Percentiles rank a stretch among this genome's conserved stretches.
Conservation (phyloP, 2,113 vertebrate genomes). For the Glareola pratincola region DNA sequence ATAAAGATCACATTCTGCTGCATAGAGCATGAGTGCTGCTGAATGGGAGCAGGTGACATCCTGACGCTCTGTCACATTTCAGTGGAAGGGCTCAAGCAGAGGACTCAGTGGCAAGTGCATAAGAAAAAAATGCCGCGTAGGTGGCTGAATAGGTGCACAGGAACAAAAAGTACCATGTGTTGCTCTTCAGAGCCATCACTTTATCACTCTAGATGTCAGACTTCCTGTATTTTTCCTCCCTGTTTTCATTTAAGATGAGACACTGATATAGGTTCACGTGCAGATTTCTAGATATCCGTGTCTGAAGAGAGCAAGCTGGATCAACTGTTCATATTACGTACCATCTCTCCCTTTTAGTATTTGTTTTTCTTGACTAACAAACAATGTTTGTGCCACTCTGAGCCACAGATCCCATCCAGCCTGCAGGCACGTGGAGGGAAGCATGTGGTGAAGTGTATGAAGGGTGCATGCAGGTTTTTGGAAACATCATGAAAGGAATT, state of each 20-base stretch:
- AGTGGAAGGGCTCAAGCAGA: neutral
- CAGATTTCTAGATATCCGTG: neutral
- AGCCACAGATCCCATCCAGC: neutral
- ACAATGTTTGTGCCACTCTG: neutral
- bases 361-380: neutral
- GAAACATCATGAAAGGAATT: neutral
- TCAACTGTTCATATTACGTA: neutral
- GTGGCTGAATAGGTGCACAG: constrained; percentile 34
- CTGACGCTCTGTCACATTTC: neutral
- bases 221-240: neutral
- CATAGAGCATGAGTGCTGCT: neutral
- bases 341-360: neutral
- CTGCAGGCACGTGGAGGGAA: neutral
- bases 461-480: neutral
- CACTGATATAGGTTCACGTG: neutral
- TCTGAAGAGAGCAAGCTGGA: neutral
- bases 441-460: rapidly evolving
- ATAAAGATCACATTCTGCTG: neutral
- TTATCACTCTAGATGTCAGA: neutral
- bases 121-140: neutral
- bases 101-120: neutral
- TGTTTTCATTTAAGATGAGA: neutral
- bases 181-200: constrained; percentile 35
- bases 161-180: constrained; percentile 7
- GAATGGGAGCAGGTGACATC: neutral